Conservation (phyloP, 2,113 vertebrate genomes). For the Microcebus jonahi region DNA sequence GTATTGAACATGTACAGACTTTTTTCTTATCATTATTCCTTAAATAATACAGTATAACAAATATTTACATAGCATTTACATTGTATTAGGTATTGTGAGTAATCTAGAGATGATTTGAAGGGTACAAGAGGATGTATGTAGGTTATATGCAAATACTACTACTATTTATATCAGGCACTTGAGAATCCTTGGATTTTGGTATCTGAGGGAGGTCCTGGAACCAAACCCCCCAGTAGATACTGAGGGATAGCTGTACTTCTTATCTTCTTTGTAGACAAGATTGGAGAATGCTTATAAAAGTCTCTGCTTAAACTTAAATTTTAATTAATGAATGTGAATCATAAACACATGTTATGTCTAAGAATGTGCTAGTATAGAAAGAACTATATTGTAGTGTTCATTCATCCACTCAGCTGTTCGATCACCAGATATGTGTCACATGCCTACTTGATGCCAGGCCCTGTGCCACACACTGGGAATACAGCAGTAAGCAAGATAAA, state of each 20-base stretch:
- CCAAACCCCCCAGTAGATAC: not conserved
- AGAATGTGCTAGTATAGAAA: not conserved
- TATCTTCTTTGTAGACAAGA: not conserved
- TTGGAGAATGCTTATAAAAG: not conserved
- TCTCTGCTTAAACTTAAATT: constrained; percentile 40
- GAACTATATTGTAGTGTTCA: not conserved
- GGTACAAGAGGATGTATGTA: not conserved
- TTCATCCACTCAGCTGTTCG: not conserved
- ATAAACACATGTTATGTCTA: not conserved
- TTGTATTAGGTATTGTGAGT: not conserved
- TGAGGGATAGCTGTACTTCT: not conserved
- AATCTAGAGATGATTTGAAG: not conserved
- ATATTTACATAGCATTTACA: not conserved
- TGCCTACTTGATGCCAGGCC: not conserved
- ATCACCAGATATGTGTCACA: not conserved
- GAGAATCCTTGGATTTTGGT: not conserved
- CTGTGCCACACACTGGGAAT: not conserved
- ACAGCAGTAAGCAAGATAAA: not conserved
- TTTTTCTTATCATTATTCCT: not conserved
- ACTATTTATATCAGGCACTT: not conserved
- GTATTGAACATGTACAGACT: not conserved
- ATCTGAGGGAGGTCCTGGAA: not conserved
- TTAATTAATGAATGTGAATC: constrained; percentile 26
- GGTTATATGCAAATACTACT: not conserved
- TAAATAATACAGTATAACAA: not conserved